Percentiles rank a stretch among this genome's conserved stretches.
Conservation (phyloP, 2,888 invertebrate genomes). For the Spilosoma lubricipeda region DNA sequence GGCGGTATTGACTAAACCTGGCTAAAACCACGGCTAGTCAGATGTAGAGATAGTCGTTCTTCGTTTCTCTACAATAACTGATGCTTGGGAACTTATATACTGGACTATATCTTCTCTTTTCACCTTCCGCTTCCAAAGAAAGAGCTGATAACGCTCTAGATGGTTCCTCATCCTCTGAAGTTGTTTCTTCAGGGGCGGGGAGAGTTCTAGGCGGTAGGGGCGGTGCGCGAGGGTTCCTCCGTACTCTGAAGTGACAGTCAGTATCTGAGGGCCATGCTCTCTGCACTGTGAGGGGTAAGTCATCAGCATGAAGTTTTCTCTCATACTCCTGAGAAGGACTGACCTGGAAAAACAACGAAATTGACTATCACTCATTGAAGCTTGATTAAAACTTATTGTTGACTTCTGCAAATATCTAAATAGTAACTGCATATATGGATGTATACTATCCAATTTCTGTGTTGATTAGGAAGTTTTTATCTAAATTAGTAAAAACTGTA, state of each 20-base stretch:
- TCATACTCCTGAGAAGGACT: constrained; percentile 94
- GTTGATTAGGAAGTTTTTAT: not conserved
- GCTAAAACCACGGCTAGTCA: constrained; percentile 69
- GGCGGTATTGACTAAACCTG: constrained; percentile 52
- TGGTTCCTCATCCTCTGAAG: constrained; percentile 70
- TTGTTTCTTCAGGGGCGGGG: constrained; percentile 67
- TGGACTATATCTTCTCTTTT: constrained; percentile 79
- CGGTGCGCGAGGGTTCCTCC: constrained; percentile 93
- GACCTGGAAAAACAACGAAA: constrained; percentile 74
- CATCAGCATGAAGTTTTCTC: constrained; percentile 94
- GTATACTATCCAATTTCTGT: not conserved
- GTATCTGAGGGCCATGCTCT: constrained; percentile 90
- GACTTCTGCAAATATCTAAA: not conserved
- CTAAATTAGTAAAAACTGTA: not conserved
- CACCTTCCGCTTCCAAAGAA: constrained; percentile 76
- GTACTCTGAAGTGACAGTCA: constrained; percentile 93
- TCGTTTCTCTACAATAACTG: constrained; percentile 78
- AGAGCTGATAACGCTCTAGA: constrained; percentile 78
- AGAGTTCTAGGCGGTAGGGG: constrained; percentile 89
- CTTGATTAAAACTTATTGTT: not conserved
- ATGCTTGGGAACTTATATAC: constrained; percentile 84
- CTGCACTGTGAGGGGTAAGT: constrained; percentile 93
- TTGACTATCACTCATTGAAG: not conserved
- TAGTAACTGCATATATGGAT: not conserved
- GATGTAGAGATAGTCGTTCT: constrained; percentile 82